Evolutionary conservation across 2,888 invertebrate genomes (phyloP), one percentile per base, ranked within the genome.

Genomic region (Netelia melanura): DNA sequence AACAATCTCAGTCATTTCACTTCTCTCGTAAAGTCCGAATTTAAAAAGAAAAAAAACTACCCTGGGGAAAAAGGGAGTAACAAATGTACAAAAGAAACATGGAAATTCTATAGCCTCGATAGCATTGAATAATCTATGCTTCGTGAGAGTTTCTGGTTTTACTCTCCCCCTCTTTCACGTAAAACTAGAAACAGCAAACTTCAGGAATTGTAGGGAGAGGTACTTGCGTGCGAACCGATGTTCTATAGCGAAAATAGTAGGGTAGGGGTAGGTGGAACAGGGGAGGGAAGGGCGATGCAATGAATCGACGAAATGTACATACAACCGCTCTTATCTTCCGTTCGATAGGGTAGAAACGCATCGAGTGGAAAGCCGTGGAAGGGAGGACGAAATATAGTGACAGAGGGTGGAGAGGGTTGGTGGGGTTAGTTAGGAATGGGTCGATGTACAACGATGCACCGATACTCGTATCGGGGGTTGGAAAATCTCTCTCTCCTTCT

Each of bases 321-420:
- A 56, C 74, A 64, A 68, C 21, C 62, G 61, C 81, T 81, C 74
- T 81, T 81, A 81, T 81, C 74, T 61, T 56, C 56, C 71, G 25
- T 77, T 71, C 76, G 76, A 71, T 71, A 61, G 77, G 71, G 65
- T 48, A 65, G 58, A 82, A 76, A 71, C 58, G 65, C 71, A 77
- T 82, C 71, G 71, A 82, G 71, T 72, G 70, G 76, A 71, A 77
- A 65, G 30, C 21, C 17, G 70, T 44, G 44, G 44, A 38, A 25
- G 44, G 9, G 38, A 14, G 80, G 30, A 5, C 30, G 30, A 30
- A 30, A 30, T 30, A 30, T 30, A 72, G 75, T 38, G 81, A 61
- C 62, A 64, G 21, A 43, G 43, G 17, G 58, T 2, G 44, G n/a
- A 54, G 43, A 17, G 30, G 48, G 30, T 30, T 44, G 58, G 30